phyloP scores from a whole-genome alignment of 1,140 invertebrate species.

The Drosophila tristis region DNA sequence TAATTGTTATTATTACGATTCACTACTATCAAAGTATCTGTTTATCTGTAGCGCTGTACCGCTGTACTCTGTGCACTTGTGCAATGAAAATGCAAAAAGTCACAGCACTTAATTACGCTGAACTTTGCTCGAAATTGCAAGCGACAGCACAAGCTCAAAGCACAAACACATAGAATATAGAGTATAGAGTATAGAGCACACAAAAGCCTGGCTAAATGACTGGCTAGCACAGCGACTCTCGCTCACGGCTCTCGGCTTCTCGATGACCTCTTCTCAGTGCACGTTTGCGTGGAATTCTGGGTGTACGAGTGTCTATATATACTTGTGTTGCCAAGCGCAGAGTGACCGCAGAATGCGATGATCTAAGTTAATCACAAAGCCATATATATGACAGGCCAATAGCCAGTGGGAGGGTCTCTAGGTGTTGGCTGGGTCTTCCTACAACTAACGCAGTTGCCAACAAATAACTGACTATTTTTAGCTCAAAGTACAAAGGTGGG shows the following conservation, averaged over 20 bases:
- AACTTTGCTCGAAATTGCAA: conserved; percentile 69
- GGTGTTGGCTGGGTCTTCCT: no score
- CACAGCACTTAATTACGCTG: conserved; percentile 66
- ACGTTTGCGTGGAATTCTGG: conserved; percentile 25
- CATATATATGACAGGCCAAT: no score
- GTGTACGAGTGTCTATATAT: not conserved
- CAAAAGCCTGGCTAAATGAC: conserved; percentile 18
- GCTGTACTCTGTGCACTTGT: conserved; percentile 21
- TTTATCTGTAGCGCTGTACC: conserved; percentile 1
- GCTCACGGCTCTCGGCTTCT: conserved; percentile 38
- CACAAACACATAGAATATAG: not conserved
- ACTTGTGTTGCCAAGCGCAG: not conserved
- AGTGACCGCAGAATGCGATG: no score
- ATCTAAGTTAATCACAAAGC: no score
- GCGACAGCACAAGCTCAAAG: conserved; percentile 12
- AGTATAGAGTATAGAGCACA: not conserved
- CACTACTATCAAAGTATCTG: conserved; percentile 13
- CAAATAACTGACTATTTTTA: no score
- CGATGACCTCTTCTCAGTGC: conserved; percentile 60
- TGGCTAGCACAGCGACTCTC: conserved; percentile 15
- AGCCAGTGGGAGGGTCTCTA: no score
- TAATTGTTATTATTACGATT: conserved; percentile 52
- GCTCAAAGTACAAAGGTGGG: no score
- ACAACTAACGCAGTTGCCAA: no score
- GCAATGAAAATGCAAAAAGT: conserved; percentile 65